Base-by-base conservation (phyloP, 2,113 vertebrate species). In the Cheirogaleus medius region DNA sequence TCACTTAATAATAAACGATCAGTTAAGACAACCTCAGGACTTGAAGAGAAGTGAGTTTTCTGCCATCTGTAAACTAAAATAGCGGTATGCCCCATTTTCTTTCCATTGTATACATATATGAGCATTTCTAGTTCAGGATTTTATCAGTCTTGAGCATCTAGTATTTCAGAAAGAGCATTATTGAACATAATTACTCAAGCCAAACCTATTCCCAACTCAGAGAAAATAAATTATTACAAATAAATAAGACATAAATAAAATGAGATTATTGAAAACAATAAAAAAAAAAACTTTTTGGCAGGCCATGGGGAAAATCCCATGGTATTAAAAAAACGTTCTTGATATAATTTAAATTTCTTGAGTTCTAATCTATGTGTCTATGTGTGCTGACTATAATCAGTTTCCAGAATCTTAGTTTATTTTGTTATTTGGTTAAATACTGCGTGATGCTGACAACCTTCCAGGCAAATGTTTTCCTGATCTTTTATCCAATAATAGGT, bases 341-440 rank as follows among this genome's bases (percentile, higher is more conserved):
- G 6, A 63, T 8, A 54, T 8, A 49, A 92, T 92, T 92, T 84
- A 85, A 87, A 91, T 64, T 90, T 91, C 5, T 39, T 76, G 14
- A 27, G 27, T 49, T 91, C 20, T 37, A 77, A 90, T 71, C 15
- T 10, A 7, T 18, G 8, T 37, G 1, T 78, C 4, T 66, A 23
- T 52, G 15, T 73, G 4, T 71, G 8, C 32, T 76, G 34, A 66
- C 32, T 87, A 29, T 60, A 64, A 83, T 69, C 44, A 85, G 0
- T 71, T 92, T 87, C 20, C 1, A 73, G 52, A 90, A 73, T 54
- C 18, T 56, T 80, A 93, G 63, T 91, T 93, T 95, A 92, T 52
- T 92, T 90, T 21, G 91, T 13, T 52, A 2, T 87, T 89, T 94
- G 69, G 25, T 44, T 92, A 95, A 94, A 58, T 13, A 80, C 15